Conservation (phyloP, 2,888 invertebrate genomes). For the Zaprionus bogoriensis region DNA sequence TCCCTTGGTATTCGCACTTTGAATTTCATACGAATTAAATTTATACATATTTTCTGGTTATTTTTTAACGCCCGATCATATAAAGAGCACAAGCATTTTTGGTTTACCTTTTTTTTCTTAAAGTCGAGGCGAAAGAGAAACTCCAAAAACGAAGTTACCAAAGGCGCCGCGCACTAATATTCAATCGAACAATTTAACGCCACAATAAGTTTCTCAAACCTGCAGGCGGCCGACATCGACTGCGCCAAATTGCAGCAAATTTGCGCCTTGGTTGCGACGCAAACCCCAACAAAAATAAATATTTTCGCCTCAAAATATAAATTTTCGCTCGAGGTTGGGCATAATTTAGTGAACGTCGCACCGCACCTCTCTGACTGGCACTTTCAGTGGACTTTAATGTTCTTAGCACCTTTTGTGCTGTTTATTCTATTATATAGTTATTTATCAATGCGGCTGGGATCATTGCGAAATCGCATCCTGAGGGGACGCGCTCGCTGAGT, state of each 20-base stretch:
- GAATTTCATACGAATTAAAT: too few relatives aligned
- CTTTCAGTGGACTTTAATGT: conserved; percentile 46
- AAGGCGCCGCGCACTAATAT: conserved; percentile 60
- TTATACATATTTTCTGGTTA: too few relatives aligned
- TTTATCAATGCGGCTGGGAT: conserved; percentile 58
- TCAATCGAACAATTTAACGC: conserved; percentile 76
- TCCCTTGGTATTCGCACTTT: too few relatives aligned
- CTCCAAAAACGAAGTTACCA: conserved; percentile 10
- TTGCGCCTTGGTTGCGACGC: conserved; percentile 39
- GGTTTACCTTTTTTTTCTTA: not conserved
- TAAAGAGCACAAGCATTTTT: too few relatives aligned
- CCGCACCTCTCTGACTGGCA: not conserved
- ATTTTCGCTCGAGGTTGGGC: conserved; percentile 38
- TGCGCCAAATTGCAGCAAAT: conserved; percentile 69
- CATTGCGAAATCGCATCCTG: conserved; percentile 22
- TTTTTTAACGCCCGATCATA: too few relatives aligned
- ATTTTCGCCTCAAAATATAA: conserved; percentile 37
- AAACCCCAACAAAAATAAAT: conserved; percentile 35
- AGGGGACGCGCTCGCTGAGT: conserved; percentile 29
- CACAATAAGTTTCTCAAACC: conserved; percentile 69
- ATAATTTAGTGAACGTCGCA: conserved; percentile 10
- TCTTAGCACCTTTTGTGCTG: conserved; percentile 61
- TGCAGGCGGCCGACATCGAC: conserved; percentile 50
- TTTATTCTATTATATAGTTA: conserved; percentile 75
- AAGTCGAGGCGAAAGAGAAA: conserved; percentile 32